Evolutionary conservation across 2,113 vertebrate genomes (phyloP), one percentile per base, ranked within the genome.

Genomic region (Haliaeetus leucogaster): DNA sequence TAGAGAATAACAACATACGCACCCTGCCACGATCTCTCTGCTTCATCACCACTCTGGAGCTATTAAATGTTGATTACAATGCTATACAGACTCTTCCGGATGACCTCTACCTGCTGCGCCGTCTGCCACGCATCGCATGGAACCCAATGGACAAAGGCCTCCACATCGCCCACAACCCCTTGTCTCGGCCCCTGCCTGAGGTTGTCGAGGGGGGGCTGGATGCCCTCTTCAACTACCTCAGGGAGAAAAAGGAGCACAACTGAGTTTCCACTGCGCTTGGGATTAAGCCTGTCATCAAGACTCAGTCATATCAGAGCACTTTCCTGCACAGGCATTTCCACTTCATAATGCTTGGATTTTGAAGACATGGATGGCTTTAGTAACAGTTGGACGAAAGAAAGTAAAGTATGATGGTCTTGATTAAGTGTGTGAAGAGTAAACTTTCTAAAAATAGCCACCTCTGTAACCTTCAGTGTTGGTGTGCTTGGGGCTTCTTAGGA

Each of bases 111-210:
- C 97, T 98, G 87, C 98, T 99, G 78, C 97, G 36, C 27, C 90
- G 97, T 25, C 98, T 99, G 63, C 79, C 96, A 43, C 98, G 98
- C 96, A 97, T 99, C 0, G 99, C 99, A 1, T 99, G 99, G 97
- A 99, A 99, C 94, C 99, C 99, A 0, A 96, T 99, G 97, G 99
- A 99, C 97, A 99, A 99, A 88, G 99, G 99, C 21, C 98, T 99
- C 23, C 99, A 99, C 92, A 98, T 99, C 14, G 95, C 98, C 42
- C 98, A 99, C 59, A 99, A 99, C 93, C 99, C 99, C 11, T 95
- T 99, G 36, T 87, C 99, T 40, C 99, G 99, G 82, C 99, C 99
- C 15, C 98, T 99, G 82, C 98, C 99, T 0, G 99, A 99, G 96
- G 97, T 99, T 9, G 65, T 99, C 5, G 99, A 99, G 40, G 99